Evolutionary conservation across 2,888 invertebrate genomes (phyloP).

Genomic region (Entomobrya multifasciata): DNA sequence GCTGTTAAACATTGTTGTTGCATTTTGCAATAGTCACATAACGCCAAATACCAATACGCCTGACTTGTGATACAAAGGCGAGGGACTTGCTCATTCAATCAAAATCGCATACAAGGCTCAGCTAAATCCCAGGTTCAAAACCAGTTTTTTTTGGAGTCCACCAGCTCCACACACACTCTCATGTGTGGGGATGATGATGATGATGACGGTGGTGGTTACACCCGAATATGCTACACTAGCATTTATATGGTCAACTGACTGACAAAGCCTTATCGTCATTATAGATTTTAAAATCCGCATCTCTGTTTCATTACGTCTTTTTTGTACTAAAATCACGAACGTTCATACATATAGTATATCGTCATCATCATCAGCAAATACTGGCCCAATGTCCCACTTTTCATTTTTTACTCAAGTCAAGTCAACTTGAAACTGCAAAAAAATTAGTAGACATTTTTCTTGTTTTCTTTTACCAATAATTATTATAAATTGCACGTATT

Average conservation of each 20-base stretch:
- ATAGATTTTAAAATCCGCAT: conserved; percentile 61
- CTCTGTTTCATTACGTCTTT: conserved; percentile 11
- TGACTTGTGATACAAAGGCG: no score
- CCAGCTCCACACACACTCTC: conserved; percentile 11
- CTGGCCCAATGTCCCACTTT: conserved; percentile 70
- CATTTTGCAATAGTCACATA: conserved; percentile 42
- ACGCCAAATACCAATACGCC: conserved; percentile 26
- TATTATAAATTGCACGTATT: conserved; percentile 69
- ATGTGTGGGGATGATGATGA: not conserved
- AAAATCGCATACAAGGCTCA: not conserved
- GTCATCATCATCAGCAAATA: no score
- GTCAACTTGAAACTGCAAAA: conserved; percentile 11
- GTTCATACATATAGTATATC: no score
- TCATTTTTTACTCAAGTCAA: conserved; percentile 43
- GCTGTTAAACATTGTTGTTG: no score
- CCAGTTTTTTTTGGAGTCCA: conserved; percentile 63
- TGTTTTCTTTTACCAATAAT: conserved; percentile 67
- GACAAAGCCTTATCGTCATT: no score
- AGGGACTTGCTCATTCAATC: conserved; percentile 52
- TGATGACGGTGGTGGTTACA: conserved; percentile 32
- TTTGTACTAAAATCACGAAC: conserved; percentile 1
- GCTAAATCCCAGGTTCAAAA: conserved; percentile 31
- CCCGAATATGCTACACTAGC: conserved; percentile 50
- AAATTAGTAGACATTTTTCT: conserved; percentile 37
- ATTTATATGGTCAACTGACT: no score